Conservation (phyloP, 2,113 vertebrate genomes). For the Equus przewalskii region DNA sequence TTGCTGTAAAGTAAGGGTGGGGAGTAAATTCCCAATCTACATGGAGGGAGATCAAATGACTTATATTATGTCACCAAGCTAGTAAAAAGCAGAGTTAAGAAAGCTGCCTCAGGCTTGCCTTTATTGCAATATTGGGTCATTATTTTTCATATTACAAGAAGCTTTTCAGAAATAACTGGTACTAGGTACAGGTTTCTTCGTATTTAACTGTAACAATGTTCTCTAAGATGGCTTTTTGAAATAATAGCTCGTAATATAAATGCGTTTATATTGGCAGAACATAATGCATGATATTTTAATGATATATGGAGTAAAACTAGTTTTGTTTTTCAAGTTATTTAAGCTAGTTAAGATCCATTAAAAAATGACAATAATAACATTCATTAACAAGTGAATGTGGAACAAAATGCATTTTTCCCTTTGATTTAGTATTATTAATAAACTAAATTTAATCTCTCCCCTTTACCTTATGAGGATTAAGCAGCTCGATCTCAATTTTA, state of each 20-base stretch:
- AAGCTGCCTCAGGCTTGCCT: constrained; percentile 65
- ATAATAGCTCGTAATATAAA: constrained; percentile 24
- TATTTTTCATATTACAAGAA: constrained; percentile 73
- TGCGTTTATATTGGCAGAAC: background rate
- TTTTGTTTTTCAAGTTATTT: constrained; percentile 34
- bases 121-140: constrained; percentile 45
- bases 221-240: constrained; percentile 48
- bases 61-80: constrained; percentile 57
- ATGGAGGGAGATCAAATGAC: constrained; percentile 70
- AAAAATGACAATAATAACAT: background rate
- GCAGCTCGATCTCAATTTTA: background rate
- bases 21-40: constrained; percentile 70
- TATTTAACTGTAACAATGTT: constrained; percentile 39
- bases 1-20: constrained; percentile 63
- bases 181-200: background rate
- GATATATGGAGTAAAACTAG: background rate
- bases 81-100: constrained; percentile 45
- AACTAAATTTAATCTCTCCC: background rate
- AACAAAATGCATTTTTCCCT: background rate
- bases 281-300: background rate
- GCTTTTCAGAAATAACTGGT: constrained; percentile 51
- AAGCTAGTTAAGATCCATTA: constrained; percentile 8
- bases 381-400: background rate
- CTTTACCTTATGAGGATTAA: background rate
- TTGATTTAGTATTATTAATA: constrained; percentile 39